Base-by-base conservation (phyloP, 2,888 invertebrate species). In the Ecdyonurus torrentis region DNA sequence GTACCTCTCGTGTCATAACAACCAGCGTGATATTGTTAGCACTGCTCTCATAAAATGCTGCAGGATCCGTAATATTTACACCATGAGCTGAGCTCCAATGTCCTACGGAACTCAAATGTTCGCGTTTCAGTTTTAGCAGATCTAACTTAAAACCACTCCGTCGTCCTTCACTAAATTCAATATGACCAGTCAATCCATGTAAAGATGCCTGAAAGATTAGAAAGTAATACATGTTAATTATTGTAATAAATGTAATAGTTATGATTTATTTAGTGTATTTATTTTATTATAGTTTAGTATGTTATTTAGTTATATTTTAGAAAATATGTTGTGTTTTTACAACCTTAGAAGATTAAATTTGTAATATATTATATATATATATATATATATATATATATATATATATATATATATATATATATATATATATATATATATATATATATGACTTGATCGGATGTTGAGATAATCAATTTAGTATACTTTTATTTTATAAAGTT, bases 1-100 rank as follows among this genome's bases (percentile, higher is more conserved):
- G 74, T 74, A 91, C 92, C 83, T 90, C 88, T 71, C 89, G 83
- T 50, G 92, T 93, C 76, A 92, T 91, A n/a, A 93, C 91, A 61
- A 91, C 83, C 2, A 93, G 79, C 0, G 92, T 93, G 23, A 92
- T 89, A 75, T 93, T 93, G 0, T 89, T 87, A 0, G 84, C 83
- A 52, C 86, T 85, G 59, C 86, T 86, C 68, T 91, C 86, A 73
- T 85, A 89, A 73, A 93, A 94, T 1, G 91, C 91, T 0, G 85
- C 86, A 0, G 87, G 85, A 73, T 92, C 91, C 0, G 91, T 90
- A 66, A 93, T 83, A 70, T 86, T 86, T 64, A 94, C 83, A 1
- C 91, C 89, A 2, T 78, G 80, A 0, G 77, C 77, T 0, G 87
- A 85, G 18, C 83, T 84, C 92, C 92, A 93, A 68, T 84, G 83